Base-by-base conservation (phyloP, 2,888 invertebrate genomes). In the Pyralis farinalis region DNA sequence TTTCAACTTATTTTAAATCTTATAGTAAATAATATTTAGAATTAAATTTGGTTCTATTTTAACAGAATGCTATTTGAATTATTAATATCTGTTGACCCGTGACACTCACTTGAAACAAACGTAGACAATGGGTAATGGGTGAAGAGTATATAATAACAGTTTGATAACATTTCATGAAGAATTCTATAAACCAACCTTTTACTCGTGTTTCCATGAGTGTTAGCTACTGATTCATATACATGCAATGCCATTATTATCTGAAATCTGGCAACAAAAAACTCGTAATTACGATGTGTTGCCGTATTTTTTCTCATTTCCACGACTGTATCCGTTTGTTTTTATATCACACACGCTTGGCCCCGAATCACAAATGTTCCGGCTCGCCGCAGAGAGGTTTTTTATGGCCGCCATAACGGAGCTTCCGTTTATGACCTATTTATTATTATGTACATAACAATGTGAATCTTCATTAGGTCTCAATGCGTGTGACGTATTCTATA, bases 221-320 rank as follows among this genome's bases (percentile, higher is more conserved):
- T 16, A 16, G 25, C 7, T n/a, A 25, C 25, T 25, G 25, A 8
- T 8, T 25, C 25, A 21, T 37, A 21, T 37, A 37, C 21, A 6
- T n/a, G 1, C 29, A 11, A 11, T 25, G 25, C 38, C 34, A 27
- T 31, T 31, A 31, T 33, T 22, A 32, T 12, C 4, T 10, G 12
- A 27, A 7, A 12, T n/a, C 37, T 38, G 31, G n/a, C 32, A 9
- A 35, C 51, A 51, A 51, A 55, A 52, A 54, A 44, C 41, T 8
- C 40, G 49, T 60, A 58, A 59, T 59, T 59, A 59, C 53, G 42
- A 42, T 44, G 38, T 40, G 50, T 53, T 47, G 39, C 47, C 43
- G 35, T 44, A 44, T 48, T 52, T 50, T 47, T 56, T 42, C 46
- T 42, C 46, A 49, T 53, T 51, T 45, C 44, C 42, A 36, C 47